These are phyloP conservation scores for Ataeniobius toweri DNA, from an alignment of 2,797 vertebrate genomes.

Conservation along the genomic window DNA sequence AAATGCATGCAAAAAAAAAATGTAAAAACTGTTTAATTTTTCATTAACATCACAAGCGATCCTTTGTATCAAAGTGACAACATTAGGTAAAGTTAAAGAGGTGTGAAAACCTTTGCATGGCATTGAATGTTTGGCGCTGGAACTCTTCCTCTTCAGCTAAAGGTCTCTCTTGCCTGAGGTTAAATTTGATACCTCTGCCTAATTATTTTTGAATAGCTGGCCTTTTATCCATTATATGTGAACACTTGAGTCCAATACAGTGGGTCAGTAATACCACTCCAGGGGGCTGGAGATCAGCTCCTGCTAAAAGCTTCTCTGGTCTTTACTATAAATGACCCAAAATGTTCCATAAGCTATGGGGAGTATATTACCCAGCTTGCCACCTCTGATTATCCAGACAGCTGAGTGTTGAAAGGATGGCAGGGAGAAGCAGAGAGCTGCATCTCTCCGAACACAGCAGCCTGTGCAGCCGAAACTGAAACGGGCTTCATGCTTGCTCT, in stretches of 20 bases:
- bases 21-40: background rate
- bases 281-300: slow-evolving; percentile 37
- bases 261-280: slow-evolving; percentile 52
- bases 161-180: slow-evolving; percentile 43
- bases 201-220: slow-evolving; percentile 68
- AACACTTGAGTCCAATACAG: slow-evolving; percentile 51
- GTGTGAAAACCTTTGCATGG: background rate
- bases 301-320: slow-evolving; percentile 29
- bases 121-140: background rate
- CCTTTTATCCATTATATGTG: slow-evolving; percentile 62
- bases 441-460: slow-evolving; percentile 47
- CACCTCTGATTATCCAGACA: slow-evolving; percentile 64
- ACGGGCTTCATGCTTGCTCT: slow-evolving; percentile 51
- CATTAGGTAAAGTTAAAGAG: background rate
- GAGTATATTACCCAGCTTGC: slow-evolving; percentile 53
- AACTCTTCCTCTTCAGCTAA: slow-evolving; percentile 11
- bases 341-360: slow-evolving; percentile 54
- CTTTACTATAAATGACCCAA: slow-evolving; percentile 43
- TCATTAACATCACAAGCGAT: background rate
- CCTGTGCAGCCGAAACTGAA: slow-evolving; percentile 52
- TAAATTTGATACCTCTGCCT: slow-evolving; percentile 37
- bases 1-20: background rate
- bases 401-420: slow-evolving; percentile 51
- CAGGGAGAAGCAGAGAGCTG: slow-evolving; percentile 35
- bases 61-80: background rate